Evolutionary conservation across 1,140 invertebrate genomes (phyloP), one percentile per base, ranked within the genome.

Genomic region (Coboldia fuscipes): DNA sequence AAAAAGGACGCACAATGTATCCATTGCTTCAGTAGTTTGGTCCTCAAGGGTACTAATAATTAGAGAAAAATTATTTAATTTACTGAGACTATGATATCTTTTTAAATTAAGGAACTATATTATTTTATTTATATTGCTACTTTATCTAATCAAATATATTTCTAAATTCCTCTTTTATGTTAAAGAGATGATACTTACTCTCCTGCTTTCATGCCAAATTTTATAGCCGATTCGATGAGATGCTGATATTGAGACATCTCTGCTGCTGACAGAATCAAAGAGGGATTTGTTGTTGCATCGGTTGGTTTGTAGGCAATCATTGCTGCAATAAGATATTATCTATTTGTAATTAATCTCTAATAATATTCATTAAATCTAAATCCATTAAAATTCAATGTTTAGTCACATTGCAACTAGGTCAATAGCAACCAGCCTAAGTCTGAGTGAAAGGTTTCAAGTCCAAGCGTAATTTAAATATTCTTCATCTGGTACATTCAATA

Each of bases 261-360:
- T 15, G 92, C 78, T 10, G 94, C 94, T 38, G 81, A 76, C 35
- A 98, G 61, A 38, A 99, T 96, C 2, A 99, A 62, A 3, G 93
- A 97, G 7, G 96, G 94, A 62, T 99, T 99, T 15, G 96, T 99
- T 1, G 96, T 99, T 12, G 93, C 93, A 79, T 99, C 94, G n/a
- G 86, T 96, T 9, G 94, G 94, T 52, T 90, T 83, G 58, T 92
- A 98, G 43, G 81, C 73, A 54, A 89, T 80, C 71, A 99, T 97
- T 3, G 84, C 92, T 94, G 50, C 41, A 63, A 58, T 37, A 21
- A 41, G 37, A 27, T 38, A 35, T 42, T 31, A 42, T 32, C 23
- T 5, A 45, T n/a, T n/a, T n/a, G n/a, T n/a, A n/a, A n/a, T n/a
- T n/a, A n/a, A n/a, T n/a, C n/a, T n/a, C n/a, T n/a, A n/a, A n/a